Evolutionary conservation across 2,888 invertebrate species (phyloP).

Genomic region (Cantharis flavilabris): DNA sequence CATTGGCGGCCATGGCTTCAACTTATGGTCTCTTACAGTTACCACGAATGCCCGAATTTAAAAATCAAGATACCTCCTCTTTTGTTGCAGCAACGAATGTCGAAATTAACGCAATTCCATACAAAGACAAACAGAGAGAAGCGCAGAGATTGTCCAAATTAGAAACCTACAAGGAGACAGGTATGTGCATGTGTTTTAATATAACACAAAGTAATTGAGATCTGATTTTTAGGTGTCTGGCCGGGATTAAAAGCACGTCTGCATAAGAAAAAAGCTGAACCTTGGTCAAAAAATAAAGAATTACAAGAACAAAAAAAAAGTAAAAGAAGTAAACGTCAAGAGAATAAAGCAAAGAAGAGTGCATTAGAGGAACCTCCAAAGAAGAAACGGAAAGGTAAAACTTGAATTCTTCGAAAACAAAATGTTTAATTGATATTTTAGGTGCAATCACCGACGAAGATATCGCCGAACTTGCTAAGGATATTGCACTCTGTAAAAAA

Average conservation of each 20-base stretch:
- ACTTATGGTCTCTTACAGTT: slow-evolving; percentile 89
- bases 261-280: slow-evolving; percentile 64
- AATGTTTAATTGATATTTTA: slow-evolving; percentile 3
- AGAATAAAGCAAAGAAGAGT: slow-evolving; percentile 59
- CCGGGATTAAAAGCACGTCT: slow-evolving; percentile 50
- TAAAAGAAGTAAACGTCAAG: slow-evolving; percentile 66
- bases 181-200: slow-evolving; percentile 45
- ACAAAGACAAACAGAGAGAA: slow-evolving; percentile 81
- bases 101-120: slow-evolving; percentile 76
- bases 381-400: slow-evolving; percentile 53
- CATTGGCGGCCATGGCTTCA: slow-evolving; percentile 80
- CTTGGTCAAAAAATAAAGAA: slow-evolving; percentile 80
- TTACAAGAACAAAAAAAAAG: slow-evolving; percentile 69
- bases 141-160: slow-evolving; percentile 72
- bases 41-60: slow-evolving; percentile 95
- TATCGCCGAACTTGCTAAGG: slow-evolving; percentile 75
- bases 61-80: slow-evolving; percentile 62
- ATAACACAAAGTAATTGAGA: not conserved
- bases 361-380: slow-evolving; percentile 55
- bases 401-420: not conserved
- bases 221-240: slow-evolving; percentile 46
- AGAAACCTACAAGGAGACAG: slow-evolving; percentile 71
- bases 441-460: slow-evolving; percentile 70
- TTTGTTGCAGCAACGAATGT: slow-evolving; percentile 64
- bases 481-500: slow-evolving; percentile 83